Conservation (phyloP, 2,797 vertebrate species). For the Falco novaeseelandiae region DNA sequence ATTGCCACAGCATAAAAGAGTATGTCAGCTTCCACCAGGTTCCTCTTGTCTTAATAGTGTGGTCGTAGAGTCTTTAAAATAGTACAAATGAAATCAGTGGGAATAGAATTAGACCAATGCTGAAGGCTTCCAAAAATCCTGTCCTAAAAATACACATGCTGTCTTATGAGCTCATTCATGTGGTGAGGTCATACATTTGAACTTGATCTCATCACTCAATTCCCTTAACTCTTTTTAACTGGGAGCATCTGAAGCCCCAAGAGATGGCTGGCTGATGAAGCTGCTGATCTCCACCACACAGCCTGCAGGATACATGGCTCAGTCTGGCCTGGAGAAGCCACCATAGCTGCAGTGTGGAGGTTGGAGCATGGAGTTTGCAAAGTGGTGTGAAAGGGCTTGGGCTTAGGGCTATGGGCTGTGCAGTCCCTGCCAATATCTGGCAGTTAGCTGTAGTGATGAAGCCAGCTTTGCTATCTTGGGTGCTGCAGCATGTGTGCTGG, state of each 20-base stretch:
- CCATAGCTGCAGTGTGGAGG: rapidly evolving
- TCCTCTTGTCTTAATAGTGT: neutral
- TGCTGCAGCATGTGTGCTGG: neutral
- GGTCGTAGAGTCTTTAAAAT: neutral
- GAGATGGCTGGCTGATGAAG: neutral
- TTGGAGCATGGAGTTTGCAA: neutral
- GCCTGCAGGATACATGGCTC: neutral
- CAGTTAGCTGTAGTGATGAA: neutral
- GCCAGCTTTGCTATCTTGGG: neutral
- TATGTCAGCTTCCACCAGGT: neutral
- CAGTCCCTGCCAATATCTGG: neutral
- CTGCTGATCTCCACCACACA: neutral
- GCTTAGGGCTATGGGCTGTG: neutral
- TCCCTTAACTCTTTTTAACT: neutral
- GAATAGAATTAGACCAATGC: neutral
- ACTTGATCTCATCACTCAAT: neutral
- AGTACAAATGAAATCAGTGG: neutral
- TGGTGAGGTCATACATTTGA: slow-evolving; percentile 8
- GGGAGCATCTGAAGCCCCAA: neutral
- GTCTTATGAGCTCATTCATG: neutral
- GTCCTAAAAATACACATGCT: neutral
- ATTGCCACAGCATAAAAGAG: neutral
- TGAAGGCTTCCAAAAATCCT: slow-evolving; percentile 21
- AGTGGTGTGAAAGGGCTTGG: rapidly evolving
- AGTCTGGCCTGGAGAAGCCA: neutral